Evolutionary conservation across 2,797 vertebrate species (phyloP).

Genomic region (Pampus argenteus): DNA sequence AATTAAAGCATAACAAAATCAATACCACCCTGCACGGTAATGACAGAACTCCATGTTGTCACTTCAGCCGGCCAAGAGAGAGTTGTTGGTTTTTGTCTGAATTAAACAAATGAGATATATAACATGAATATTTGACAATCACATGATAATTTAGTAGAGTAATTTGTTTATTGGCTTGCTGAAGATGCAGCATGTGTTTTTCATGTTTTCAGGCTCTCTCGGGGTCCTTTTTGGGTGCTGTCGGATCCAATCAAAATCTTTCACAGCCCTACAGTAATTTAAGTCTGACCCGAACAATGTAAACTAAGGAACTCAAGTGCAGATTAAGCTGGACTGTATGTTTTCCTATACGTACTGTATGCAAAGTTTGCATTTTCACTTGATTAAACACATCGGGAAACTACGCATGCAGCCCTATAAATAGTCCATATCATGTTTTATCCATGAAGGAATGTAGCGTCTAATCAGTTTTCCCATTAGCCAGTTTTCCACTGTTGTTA

Average conservation of each 20-base stretch:
- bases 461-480: constrained; percentile 69
- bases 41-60: not conserved
- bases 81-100: not conserved
- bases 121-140: no score
- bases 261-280: not conserved
- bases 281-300: not conserved
- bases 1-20: no score
- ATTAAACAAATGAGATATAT: not conserved
- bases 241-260: constrained; percentile 16
- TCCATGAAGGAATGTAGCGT: constrained; percentile 61
- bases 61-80: not conserved
- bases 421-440: constrained; percentile 62
- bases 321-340: not conserved
- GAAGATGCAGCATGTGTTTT: not conserved
- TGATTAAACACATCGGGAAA: constrained; percentile 27
- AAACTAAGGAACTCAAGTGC: not conserved
- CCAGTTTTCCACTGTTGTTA: constrained; percentile 68
- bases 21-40: not conserved
- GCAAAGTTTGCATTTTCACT: constrained; percentile 30
- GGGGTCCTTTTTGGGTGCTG: not conserved
- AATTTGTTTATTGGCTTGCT: not conserved
- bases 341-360: no score
- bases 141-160: not conserved
- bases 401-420: not conserved
- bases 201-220: not conserved